A percentile compares a stretch with the other conserved stretches of the same genome.
These are phyloP conservation scores for Paguma larvata DNA, from an alignment of 2,797 vertebrate species.

Conservation along the genomic window DNA sequence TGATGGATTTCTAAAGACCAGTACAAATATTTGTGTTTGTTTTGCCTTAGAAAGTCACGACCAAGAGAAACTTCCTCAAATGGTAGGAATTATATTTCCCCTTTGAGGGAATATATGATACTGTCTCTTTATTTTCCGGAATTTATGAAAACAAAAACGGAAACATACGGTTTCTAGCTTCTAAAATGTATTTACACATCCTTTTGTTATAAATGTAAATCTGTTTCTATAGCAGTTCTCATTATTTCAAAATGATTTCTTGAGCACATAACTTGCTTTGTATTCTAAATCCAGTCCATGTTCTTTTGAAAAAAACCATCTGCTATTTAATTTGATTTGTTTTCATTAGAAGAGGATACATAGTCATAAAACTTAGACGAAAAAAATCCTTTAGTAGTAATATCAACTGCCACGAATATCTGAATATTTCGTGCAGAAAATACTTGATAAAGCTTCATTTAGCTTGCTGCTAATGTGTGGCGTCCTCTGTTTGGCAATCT, in stretches of 20 bases:
- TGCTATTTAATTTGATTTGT: slow-evolving; percentile 88
- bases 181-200: slow-evolving; percentile 84
- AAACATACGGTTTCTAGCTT: slow-evolving; percentile 81
- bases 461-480: slow-evolving; percentile 86
- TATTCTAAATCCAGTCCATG: slow-evolving; percentile 87
- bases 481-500: slow-evolving; percentile 85
- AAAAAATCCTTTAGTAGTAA: slow-evolving; percentile 88
- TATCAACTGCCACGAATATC: slow-evolving; percentile 83
- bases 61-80: slow-evolving; percentile 85
- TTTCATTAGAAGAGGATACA: slow-evolving; percentile 88
- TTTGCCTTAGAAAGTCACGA: slow-evolving; percentile 83
- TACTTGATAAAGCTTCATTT: slow-evolving; percentile 85
- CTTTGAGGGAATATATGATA: slow-evolving; percentile 83
- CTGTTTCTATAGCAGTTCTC: slow-evolving; percentile 86
- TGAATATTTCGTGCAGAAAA: slow-evolving; percentile 84
- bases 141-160: slow-evolving; percentile 76
- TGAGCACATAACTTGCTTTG: slow-evolving; percentile 87
- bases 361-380: slow-evolving; percentile 85
- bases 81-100: slow-evolving; percentile 85
- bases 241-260: slow-evolving; percentile 87
- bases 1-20: slow-evolving; percentile 85
- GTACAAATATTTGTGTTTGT: slow-evolving; percentile 78
- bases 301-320: slow-evolving; percentile 87
- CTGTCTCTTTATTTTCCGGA: slow-evolving; percentile 84
- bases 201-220: slow-evolving; percentile 83